phyloP scores from a whole-genome alignment of 2,113 vertebrate species.

The Takifugu bimaculatus region DNA sequence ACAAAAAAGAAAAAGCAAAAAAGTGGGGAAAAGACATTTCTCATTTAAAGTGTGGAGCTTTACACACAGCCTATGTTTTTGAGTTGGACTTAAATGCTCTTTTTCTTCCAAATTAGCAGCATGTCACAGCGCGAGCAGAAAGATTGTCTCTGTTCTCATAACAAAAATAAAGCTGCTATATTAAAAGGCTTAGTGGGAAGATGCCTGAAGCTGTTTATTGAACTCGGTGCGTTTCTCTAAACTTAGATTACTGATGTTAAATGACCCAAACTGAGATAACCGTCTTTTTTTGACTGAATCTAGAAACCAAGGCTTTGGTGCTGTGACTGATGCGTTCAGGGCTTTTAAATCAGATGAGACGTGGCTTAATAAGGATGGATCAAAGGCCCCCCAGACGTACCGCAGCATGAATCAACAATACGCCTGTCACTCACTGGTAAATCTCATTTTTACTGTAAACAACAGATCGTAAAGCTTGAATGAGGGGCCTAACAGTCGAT shows the following conservation, averaged over 20 bases:
- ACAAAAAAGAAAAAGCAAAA: conserved; percentile 5
- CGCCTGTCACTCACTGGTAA: conserved; percentile 24
- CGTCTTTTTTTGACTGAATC: neutral
- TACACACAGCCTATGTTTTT: too few relatives aligned
- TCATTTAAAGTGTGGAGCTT: neutral
- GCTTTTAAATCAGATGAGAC: conserved; percentile 48
- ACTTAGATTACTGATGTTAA: neutral
- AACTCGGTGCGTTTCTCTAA: neutral
- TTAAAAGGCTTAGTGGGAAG: conserved; percentile 18
- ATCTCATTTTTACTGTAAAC: neutral
- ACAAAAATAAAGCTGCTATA: neutral
- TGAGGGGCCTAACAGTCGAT: conserved; percentile 8
- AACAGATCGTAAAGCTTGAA: neutral
- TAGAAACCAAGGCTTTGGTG: neutral
- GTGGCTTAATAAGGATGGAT: conserved; percentile 19
- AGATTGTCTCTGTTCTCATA: conserved; percentile 2
- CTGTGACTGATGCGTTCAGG: conserved; percentile 16
- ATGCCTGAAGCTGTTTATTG: conserved; percentile 2
- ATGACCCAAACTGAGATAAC: neutral
- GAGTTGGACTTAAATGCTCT: too few relatives aligned
- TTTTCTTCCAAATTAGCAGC: neutral
- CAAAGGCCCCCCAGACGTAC: conserved; percentile 33
- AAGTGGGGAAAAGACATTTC: neutral
- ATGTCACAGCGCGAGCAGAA: conserved; percentile 30
- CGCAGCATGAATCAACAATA: conserved; percentile 30